These are phyloP conservation scores for Acrossocheilus fasciatus DNA, from an alignment of 2,797 vertebrate species.

Conservation along the genomic window DNA sequence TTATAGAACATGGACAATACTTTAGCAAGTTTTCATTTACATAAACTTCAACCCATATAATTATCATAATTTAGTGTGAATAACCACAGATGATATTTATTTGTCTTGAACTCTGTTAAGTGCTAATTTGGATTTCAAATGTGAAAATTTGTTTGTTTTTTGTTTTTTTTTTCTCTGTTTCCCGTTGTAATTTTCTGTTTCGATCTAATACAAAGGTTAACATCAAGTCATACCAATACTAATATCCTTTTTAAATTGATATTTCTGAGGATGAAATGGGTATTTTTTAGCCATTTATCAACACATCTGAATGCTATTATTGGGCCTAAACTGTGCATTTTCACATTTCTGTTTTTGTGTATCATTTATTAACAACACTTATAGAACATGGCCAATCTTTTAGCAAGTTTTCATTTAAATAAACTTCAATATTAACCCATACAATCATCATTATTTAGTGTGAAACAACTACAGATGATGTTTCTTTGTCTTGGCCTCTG, in stretches of 20 bases:
- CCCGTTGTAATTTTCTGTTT: neutral
- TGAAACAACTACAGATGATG: neutral
- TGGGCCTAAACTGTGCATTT: neutral
- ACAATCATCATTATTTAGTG: neutral
- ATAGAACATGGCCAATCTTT: neutral
- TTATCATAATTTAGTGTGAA: neutral
- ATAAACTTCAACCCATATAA: neutral
- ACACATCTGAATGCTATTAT: neutral
- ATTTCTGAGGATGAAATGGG: neutral
- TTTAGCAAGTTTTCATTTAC: neutral
- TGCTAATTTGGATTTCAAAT: neutral
- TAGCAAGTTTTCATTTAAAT: neutral
- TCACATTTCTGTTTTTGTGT: neutral
- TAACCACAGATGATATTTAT: neutral
- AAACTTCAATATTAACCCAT: neutral
- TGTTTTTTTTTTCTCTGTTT: too few relatives aligned
- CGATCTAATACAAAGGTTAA: neutral
- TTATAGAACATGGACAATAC: neutral
- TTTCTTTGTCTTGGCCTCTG: neutral
- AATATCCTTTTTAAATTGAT: neutral
- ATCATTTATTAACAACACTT: constrained; percentile 4
- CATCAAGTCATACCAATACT: neutral
- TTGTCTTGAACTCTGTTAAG: neutral
- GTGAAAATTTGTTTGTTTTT: too few relatives aligned
- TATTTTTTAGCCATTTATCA: neutral